A percentile compares a stretch with the other conserved stretches of the same genome.
phyloP scores from a whole-genome alignment of 2,113 vertebrate genomes.

The Ia io region DNA sequence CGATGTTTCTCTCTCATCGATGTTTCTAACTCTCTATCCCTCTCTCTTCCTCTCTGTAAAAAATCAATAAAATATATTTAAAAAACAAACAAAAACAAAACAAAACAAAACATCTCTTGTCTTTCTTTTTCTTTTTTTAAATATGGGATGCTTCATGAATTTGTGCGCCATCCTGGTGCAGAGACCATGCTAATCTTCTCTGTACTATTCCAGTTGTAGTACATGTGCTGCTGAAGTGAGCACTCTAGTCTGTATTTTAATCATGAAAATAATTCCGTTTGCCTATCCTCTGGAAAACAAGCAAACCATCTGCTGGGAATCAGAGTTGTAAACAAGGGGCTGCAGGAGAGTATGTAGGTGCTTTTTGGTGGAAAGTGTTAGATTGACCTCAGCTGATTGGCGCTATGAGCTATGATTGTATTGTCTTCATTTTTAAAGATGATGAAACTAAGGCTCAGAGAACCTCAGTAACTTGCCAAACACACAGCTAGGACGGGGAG shows the following conservation, averaged over 20 bases:
- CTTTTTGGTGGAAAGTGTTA: neutral
- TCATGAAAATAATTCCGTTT: neutral
- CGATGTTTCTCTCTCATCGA: no score
- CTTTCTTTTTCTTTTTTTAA: neutral
- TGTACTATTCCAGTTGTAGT: neutral
- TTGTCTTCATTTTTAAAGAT: neutral
- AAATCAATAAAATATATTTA: no score
- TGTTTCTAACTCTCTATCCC: no score
- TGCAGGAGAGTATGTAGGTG: neutral
- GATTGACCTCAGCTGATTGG: neutral
- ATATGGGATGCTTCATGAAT: neutral
- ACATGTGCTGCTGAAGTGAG: neutral
- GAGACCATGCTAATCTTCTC: neutral
- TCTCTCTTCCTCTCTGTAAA: no score
- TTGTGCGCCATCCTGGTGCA: neutral
- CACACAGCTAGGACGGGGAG: neutral
- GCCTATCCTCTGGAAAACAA: constrained; percentile 14
- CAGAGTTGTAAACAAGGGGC: neutral
- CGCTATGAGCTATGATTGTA: neutral
- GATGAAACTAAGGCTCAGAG: neutral
- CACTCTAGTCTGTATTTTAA: neutral
- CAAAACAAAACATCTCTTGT: no score
- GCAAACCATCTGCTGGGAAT: neutral
- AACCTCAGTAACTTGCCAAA: neutral
- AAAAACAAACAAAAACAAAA: no score